Base-by-base conservation (phyloP, 37 sponge, comb jelly and placozoan genomes). In the Agelas oroides region DNA sequence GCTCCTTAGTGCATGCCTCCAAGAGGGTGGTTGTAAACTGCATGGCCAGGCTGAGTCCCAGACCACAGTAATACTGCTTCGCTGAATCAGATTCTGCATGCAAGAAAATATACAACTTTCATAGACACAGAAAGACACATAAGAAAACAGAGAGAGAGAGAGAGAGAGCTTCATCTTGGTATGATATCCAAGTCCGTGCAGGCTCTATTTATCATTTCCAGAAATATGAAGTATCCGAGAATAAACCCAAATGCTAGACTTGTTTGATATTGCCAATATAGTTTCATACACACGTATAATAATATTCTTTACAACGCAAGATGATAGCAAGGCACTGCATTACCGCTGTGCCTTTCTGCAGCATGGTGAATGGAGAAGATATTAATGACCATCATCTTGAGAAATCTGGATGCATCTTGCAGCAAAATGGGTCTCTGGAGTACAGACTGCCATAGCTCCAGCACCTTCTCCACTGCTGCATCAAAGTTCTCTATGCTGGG, bases 311-410 rank as follows among this genome's bases (percentile, higher is more conserved):
- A n/a, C n/a, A n/a, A n/a, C n/a, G n/a, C n/a, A 46, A 46, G 6
- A 46, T 46, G 46, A 12, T 46, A 46, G 3, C 8, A 46, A 8
- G 46, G 46, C 8, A 46, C 46, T 46, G 46, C 46, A 46, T 46
- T 34, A 61, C 56, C 62, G 39, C 55, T 40, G 25, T 59, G 35
- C 41, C 53, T 89, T 18, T 78, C 75, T n/a, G 69, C 61, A 8
- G 79, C 79, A 83, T 94, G 56, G 70, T 94, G 94, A 53, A 94
- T 69, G 56, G 84, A 83, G 68, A 79, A 94, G 54, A 94, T 60
- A 56, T 81, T 80, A 35, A 94, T 86, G 53, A 75, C 70, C 59
- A 57, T 59, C 91, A 94, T 94, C 80, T 89, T 89, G 14, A 87
- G 17, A n/a, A 79, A 56, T 56, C 61, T 56, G 16, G 72, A 35